A percentile compares a stretch with the other conserved stretches of the same genome.
Conservation (phyloP, 2,888 invertebrate species). For the Hemithea aestivaria region DNA sequence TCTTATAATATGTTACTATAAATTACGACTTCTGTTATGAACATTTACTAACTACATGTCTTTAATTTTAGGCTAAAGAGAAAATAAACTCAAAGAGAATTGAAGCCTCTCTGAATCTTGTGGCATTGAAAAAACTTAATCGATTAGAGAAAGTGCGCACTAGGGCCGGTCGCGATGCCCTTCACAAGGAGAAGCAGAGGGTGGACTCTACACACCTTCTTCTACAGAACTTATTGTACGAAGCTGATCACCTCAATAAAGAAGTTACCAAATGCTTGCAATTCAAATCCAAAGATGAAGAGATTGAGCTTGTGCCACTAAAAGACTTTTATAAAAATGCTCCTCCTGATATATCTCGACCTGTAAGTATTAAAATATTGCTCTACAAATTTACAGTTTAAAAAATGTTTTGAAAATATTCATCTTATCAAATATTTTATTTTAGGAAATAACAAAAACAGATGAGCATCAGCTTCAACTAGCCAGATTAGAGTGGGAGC, state of each 20-base stretch:
- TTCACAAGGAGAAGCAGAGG: conserved; percentile 90
- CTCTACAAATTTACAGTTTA: not conserved
- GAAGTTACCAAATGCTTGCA: conserved; percentile 97
- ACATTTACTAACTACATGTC: conserved; percentile 3
- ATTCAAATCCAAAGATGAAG: conserved; percentile 97
- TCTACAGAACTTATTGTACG: conserved; percentile 95
- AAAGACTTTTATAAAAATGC: conserved; percentile 91
- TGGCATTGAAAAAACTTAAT: conserved; percentile 93
- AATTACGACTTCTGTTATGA: too few species aligned
- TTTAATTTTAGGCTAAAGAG: conserved; percentile 71
- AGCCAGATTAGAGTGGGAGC: conserved; percentile 94
- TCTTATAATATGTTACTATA: too few species aligned
- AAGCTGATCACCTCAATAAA: conserved; percentile 94
- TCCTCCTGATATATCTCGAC: conserved; percentile 82
- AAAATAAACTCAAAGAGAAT: conserved; percentile 84
- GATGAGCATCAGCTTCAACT: conserved; percentile 90
- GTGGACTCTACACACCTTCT: conserved; percentile 94
- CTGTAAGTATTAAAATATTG: conserved; percentile 67
- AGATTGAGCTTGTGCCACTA: conserved; percentile 90
- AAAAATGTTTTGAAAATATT: too few species aligned
- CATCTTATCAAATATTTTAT: conserved; percentile 11
- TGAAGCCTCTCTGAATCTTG: conserved; percentile 86
- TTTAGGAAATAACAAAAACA: conserved; percentile 81
- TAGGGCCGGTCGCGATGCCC: conserved; percentile 88
- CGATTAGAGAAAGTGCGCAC: conserved; percentile 93